These are phyloP conservation scores for Lepidothrix coronata DNA, from an alignment of 2,113 vertebrate genomes.

Conservation along the genomic window DNA sequence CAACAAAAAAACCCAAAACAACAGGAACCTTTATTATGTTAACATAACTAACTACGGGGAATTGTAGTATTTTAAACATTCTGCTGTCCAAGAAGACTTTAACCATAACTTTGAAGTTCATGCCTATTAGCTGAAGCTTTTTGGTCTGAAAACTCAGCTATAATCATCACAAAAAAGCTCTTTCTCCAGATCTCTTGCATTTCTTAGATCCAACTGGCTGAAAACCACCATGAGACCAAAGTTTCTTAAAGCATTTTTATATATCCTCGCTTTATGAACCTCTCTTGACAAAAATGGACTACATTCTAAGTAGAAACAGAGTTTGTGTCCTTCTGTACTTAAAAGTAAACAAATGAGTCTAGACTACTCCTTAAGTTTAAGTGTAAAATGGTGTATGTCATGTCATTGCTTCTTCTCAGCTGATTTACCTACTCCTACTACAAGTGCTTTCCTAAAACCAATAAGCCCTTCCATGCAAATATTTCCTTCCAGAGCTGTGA, in stretches of 20 bases:
- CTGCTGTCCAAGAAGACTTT: not conserved
- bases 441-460: not conserved
- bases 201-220: not conserved
- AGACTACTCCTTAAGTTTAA: not conserved
- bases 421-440: not conserved
- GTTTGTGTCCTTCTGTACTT: not conserved
- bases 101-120: not conserved
- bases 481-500: not conserved
- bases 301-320: not conserved
- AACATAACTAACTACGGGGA: not conserved
- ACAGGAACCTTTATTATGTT: not conserved
- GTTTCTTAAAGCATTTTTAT: not conserved
- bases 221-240: not conserved
- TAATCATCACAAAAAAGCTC: not conserved
- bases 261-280: not conserved
- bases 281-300: not conserved
- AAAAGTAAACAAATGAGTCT: not conserved
- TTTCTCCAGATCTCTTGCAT: not conserved
- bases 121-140: not conserved
- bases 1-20: not conserved
- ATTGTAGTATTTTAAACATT: not conserved
- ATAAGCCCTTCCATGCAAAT: not conserved
- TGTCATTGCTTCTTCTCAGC: not conserved
- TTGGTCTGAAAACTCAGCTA: not conserved
- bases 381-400: not conserved